Conservation (phyloP, 2,888 invertebrate genomes). For the Carcina quercana region DNA sequence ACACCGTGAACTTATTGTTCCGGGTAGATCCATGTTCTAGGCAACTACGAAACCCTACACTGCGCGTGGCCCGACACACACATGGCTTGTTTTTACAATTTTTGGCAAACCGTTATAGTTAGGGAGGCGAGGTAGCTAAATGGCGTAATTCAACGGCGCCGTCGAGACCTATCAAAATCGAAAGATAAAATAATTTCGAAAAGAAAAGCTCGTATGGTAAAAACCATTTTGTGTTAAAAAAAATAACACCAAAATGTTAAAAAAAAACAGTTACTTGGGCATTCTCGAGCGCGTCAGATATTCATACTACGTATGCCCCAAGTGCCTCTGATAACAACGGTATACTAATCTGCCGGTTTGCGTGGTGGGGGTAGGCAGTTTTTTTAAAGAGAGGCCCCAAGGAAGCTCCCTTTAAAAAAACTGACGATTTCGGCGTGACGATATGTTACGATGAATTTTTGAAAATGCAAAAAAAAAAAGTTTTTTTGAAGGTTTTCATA, state of each 20-base stretch:
- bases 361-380: too few species aligned
- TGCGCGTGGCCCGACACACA: too few species aligned
- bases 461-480: not conserved
- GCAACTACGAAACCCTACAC: too few species aligned
- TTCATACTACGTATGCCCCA: slow-evolving; percentile 4
- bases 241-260: slow-evolving; percentile 1
- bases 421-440: not conserved
- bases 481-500: not conserved
- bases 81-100: too few species aligned
- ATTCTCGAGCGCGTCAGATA: slow-evolving; percentile 5
- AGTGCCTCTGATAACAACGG: too few species aligned
- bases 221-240: slow-evolving; percentile 3
- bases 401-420: not conserved
- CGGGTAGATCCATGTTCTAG: too few species aligned
- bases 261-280: slow-evolving; percentile 4
- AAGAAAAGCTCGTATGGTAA: too few species aligned
- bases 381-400: too few species aligned
- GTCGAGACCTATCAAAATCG: not conserved
- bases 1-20: too few species aligned
- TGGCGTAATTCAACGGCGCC: slow-evolving; percentile 4
- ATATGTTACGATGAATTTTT: not conserved
- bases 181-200: too few species aligned
- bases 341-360: too few species aligned
- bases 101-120: too few species aligned
- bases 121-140: slow-evolving; percentile 1